Evolutionary conservation across 2,797 vertebrate species (phyloP).

Genomic region (Pangasius sanitwongsei): DNA sequence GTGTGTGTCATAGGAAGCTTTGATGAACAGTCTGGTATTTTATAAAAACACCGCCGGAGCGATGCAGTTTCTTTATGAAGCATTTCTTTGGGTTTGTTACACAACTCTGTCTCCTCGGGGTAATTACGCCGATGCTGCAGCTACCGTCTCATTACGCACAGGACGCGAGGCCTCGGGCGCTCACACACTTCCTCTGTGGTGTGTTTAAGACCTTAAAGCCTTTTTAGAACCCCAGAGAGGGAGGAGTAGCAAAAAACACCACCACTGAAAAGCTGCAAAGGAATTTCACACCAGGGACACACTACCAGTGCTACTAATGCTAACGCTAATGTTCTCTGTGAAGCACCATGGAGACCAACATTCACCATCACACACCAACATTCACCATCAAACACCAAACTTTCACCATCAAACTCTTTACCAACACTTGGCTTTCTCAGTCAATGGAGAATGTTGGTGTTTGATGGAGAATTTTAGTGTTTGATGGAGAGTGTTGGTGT

Average conservation of each 20-base stretch:
- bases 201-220: constrained; percentile 49
- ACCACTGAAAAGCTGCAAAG: constrained; percentile 15
- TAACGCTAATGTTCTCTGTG: neutral
- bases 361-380: neutral
- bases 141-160: constrained; percentile 57
- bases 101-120: constrained; percentile 33
- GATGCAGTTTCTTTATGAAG: neutral
- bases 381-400: neutral
- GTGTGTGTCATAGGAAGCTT: constrained; percentile 19
- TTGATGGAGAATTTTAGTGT: too few species aligned
- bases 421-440: too few species aligned
- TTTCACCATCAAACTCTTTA: too few species aligned
- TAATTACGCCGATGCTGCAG: constrained; percentile 54
- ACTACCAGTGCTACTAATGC: neutral
- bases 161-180: constrained; percentile 40
- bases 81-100: neutral
- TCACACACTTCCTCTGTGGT: constrained; percentile 31
- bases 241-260: constrained; percentile 42
- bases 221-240: constrained; percentile 46
- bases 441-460: neutral
- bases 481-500: neutral
- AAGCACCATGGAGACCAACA: neutral
- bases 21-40: constrained; percentile 24
- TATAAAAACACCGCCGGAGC: neutral
- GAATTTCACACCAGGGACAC: neutral